phyloP scores from a whole-genome alignment of 2,888 invertebrate genomes.

The Operophtera brumata region DNA sequence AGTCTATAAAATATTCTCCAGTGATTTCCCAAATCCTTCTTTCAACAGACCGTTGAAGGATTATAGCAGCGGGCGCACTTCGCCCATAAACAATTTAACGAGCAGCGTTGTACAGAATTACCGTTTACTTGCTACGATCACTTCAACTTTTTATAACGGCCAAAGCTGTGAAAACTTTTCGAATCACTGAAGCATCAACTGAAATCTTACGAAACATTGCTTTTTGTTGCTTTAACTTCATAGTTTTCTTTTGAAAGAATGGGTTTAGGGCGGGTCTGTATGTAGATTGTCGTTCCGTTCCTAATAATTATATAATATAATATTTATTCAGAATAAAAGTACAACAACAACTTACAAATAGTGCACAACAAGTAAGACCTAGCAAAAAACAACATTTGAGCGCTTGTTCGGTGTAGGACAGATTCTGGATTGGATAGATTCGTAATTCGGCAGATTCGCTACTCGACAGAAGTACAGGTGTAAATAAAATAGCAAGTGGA shows the following conservation, averaged over 20 bases:
- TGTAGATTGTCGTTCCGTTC: neutral
- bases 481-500: too few species aligned
- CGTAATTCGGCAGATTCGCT: too few species aligned
- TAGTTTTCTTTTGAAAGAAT: neutral
- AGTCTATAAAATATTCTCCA: conserved; percentile 17
- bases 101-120: conserved; percentile 43
- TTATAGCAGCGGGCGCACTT: conserved; percentile 46
- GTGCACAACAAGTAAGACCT: too few species aligned
- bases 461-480: too few species aligned
- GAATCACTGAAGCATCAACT: conserved; percentile 32
- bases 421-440: too few species aligned
- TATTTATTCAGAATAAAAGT: too few species aligned
- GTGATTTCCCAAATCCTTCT: conserved; percentile 41
- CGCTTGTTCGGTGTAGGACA: too few species aligned
- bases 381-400: too few species aligned
- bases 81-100: conserved; percentile 55
- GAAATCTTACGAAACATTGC: conserved; percentile 14
- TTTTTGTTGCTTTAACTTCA: conserved; percentile 2
- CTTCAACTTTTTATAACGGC: conserved; percentile 43
- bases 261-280: neutral
- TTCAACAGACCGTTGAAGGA: conserved; percentile 47
- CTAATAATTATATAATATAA: too few species aligned
- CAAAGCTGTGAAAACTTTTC: conserved; percentile 40
- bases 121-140: conserved; percentile 40
- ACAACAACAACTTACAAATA: too few species aligned